These are phyloP conservation scores for Sinocyclocheilus anophthalmus DNA, from an alignment of 2,113 vertebrate species.

Conservation along the genomic window DNA sequence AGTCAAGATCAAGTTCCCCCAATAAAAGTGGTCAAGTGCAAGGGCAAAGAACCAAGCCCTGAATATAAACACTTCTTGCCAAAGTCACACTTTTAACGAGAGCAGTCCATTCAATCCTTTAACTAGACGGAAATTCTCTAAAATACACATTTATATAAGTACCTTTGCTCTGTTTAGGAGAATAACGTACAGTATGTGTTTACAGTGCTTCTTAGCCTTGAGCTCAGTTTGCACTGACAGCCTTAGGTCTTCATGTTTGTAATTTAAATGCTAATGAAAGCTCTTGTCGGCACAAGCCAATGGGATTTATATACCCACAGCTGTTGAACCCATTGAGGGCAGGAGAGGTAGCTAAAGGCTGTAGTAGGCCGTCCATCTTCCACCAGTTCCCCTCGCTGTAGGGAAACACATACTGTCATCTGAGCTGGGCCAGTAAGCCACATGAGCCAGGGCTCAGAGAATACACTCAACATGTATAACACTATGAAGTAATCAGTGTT, in stretches of 20 bases:
- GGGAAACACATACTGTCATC: slow-evolving; percentile 22
- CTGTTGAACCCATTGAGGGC: slow-evolving; percentile 60
- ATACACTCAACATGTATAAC: not conserved
- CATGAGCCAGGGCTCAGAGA: slow-evolving; percentile 1
- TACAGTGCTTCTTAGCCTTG: not conserved
- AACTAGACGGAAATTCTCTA: not conserved
- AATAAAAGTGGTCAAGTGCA: slow-evolving; percentile 27
- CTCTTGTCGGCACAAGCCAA: slow-evolving; percentile 66
- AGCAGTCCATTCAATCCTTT: not conserved
- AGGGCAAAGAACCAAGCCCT: slow-evolving; percentile 1
- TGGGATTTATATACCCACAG: slow-evolving; percentile 68
- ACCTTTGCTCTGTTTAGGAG: not conserved
- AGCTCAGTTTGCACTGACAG: slow-evolving; percentile 35
- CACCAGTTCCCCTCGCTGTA: slow-evolving; percentile 15
- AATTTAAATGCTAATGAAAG: slow-evolving; percentile 71
- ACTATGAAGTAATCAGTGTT: slow-evolving; percentile 15
- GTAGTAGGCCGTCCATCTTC: slow-evolving; percentile 43
- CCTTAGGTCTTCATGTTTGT: slow-evolving; percentile 54
- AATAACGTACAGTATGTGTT: slow-evolving; percentile 2
- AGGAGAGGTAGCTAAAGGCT: slow-evolving; percentile 35
- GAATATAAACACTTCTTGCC: slow-evolving; percentile 21
- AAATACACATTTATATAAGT: not conserved
- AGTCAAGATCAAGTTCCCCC: no score
- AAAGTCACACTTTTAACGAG: not conserved
- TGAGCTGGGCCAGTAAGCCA: slow-evolving; percentile 20